These are phyloP conservation scores for Emmelina monodactyla DNA, from an alignment of 2,888 invertebrate genomes.

Conservation along the genomic window DNA sequence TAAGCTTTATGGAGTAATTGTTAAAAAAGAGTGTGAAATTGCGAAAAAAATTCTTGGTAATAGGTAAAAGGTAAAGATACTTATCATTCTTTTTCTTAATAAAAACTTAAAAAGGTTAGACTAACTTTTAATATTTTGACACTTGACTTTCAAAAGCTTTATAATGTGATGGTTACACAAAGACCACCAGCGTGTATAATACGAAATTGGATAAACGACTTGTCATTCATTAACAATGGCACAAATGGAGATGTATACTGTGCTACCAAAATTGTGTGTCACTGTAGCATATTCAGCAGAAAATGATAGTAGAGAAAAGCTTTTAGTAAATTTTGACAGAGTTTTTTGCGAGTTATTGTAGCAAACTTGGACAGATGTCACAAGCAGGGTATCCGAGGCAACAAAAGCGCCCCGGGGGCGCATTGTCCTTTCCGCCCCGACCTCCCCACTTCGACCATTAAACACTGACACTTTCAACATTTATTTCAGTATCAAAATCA, in stretches of 20 bases:
- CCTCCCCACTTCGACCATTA: slow-evolving; percentile 50
- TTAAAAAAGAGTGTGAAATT: no score
- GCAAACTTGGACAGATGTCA: slow-evolving; percentile 62
- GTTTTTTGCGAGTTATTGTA: slow-evolving; percentile 63
- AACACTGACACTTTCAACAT: slow-evolving; percentile 56
- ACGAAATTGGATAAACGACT: slow-evolving; percentile 48
- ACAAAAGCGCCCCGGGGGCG: slow-evolving; percentile 60
- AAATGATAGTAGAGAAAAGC: slow-evolving; percentile 41
- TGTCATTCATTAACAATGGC: slow-evolving; percentile 45
- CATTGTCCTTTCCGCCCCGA: slow-evolving; percentile 46
- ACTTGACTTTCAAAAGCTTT: slow-evolving; percentile 22
- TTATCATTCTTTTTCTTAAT: no score
- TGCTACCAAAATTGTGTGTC: slow-evolving; percentile 29
- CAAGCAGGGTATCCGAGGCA: slow-evolving; percentile 47
- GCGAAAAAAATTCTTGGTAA: no score
- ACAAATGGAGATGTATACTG: slow-evolving; percentile 37
- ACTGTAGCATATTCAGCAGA: slow-evolving; percentile 34
- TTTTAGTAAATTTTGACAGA: slow-evolving; percentile 49
- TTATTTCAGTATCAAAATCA: slow-evolving; percentile 54
- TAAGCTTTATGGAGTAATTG: no score
- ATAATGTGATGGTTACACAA: slow-evolving; percentile 16
- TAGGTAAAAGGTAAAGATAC: no score
- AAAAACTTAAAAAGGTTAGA: no score
- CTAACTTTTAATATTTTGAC: slow-evolving; percentile 55
- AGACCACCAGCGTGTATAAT: slow-evolving; percentile 46